Base-by-base conservation (phyloP, 2,888 invertebrate species). In the Phaedon cochleariae region DNA sequence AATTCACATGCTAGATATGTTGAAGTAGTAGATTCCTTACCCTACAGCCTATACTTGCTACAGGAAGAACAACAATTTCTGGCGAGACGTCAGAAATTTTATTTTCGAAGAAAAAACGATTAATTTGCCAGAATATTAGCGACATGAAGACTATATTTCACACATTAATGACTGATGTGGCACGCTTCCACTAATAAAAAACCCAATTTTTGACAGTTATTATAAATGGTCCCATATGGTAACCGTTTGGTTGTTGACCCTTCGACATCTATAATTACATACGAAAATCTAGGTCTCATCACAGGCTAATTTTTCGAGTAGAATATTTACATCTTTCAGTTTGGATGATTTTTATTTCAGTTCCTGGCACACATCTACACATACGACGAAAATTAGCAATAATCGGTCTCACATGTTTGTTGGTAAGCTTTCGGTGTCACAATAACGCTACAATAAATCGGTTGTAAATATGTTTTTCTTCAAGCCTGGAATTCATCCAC, bases 201-300 rank as follows among this genome's bases (percentile, higher is more conserved):
- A 4, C 15, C 7, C 41, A 12, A 10, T 41, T 41, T 41, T 41
- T 41, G 41, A 41, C 41, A 41, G 41, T 2, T 2, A 41, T 41
- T 55, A 54, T 59, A 63, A 68, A 65, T 63, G 65, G 48, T 61
- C 64, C 65, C 68, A 65, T 68, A 65, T 68, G 68, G 68, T 59
- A 65, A 59, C 53, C 22, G 34, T 41, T 61, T 68, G 68, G 68
- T 65, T 68, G 65, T 68, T 68, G 68, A 68, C 68, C 68, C 65
- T 54, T 41, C 55, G 53, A 59, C 49, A 55, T 37, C 64, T 68
- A 68, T 64, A 68, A 64, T 65, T 62, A 64, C 62, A 65, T 62
- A 26, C 46, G 49, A 59, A 68, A 64, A 69, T 69, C 59, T 69
- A 69, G 69, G 69, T 66, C 69, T 66, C 60, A 64, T 55, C 64